Evolutionary conservation across 1,140 invertebrate genomes (phyloP).

Genomic region (Cataglyphis hispanica): DNA sequence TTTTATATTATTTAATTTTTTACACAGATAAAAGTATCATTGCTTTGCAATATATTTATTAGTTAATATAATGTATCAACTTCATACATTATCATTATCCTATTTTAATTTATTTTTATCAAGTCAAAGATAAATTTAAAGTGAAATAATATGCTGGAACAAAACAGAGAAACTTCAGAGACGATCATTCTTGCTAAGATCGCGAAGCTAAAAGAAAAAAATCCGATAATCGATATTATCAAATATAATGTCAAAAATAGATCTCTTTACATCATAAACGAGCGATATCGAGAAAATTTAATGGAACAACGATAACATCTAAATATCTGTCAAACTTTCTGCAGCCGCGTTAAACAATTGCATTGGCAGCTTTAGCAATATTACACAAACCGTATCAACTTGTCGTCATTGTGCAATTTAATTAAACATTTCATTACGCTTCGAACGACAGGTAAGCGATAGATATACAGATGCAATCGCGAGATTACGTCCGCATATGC

Average conservation of each 20-base stretch:
- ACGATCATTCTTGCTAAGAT: not conserved
- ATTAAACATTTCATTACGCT: constrained; percentile 67
- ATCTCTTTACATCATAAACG: constrained; percentile 18
- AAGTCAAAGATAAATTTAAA: constrained; percentile 23
- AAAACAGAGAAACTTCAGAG: not conserved
- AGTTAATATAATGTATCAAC: not conserved
- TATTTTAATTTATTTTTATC: constrained; percentile 4
- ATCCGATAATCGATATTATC: not conserved
- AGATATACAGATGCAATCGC: constrained; percentile 48
- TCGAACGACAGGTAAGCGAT: constrained; percentile 56
- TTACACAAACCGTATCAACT: constrained; percentile 38
- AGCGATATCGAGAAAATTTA: not conserved
- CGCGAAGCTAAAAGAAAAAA: constrained; percentile 23
- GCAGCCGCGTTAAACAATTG: constrained; percentile 33
- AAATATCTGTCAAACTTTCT: constrained; percentile 41
- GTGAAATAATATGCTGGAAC: not conserved
- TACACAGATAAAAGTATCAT: not conserved
- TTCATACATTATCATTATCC: not conserved
- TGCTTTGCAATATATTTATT: constrained; percentile 12
- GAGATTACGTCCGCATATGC: constrained; percentile 16
- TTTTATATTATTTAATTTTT: not conserved
- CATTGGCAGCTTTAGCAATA: constrained; percentile 66
- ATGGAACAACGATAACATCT: constrained; percentile 39
- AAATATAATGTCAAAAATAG: constrained; percentile 10
- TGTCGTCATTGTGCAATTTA: constrained; percentile 57